Conservation (phyloP, 2,113 vertebrate species). For the Romanogobio albipinnatus region DNA sequence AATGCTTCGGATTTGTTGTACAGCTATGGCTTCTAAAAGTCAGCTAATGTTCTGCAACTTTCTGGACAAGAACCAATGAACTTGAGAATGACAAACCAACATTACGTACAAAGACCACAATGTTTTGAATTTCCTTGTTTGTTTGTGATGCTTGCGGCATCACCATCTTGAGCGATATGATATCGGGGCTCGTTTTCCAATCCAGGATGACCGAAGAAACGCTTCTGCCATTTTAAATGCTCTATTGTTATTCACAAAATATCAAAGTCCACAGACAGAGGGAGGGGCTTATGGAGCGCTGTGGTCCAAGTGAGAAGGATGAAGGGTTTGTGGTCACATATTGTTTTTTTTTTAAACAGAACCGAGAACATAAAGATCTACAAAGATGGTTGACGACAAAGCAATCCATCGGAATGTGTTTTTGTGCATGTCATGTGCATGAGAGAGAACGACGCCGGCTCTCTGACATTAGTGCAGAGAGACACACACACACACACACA, state of each 20-base stretch:
- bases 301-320: not conserved
- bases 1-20: slow-evolving; percentile 17
- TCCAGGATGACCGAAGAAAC: not conserved
- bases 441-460: not conserved
- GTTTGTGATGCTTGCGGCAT: not conserved
- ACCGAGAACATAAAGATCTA: slow-evolving; percentile 33
- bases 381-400: slow-evolving; percentile 29
- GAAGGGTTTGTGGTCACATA: slow-evolving; percentile 8
- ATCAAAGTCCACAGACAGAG: not conserved
- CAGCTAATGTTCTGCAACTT: slow-evolving; percentile 7
- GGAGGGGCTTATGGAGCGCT: slow-evolving; percentile 2
- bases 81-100: slow-evolving; percentile 6
- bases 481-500: slow-evolving; percentile 61
- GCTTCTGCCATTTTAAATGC: slow-evolving; percentile 10
- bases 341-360: not conserved
- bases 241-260: slow-evolving; percentile 29
- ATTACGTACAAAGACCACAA: slow-evolving; percentile 32
- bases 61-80: not conserved
- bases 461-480: slow-evolving; percentile 52
- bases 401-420: slow-evolving; percentile 28
- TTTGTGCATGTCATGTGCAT: slow-evolving; percentile 24
- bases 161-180: not conserved
- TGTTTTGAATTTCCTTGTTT: not conserved
- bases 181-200: not conserved
- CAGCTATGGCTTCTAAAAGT: slow-evolving; percentile 36